Percentiles rank a stretch among this genome's conserved stretches.
phyloP scores from a whole-genome alignment of 2,888 invertebrate genomes.

The Prenolepis imparis region DNA sequence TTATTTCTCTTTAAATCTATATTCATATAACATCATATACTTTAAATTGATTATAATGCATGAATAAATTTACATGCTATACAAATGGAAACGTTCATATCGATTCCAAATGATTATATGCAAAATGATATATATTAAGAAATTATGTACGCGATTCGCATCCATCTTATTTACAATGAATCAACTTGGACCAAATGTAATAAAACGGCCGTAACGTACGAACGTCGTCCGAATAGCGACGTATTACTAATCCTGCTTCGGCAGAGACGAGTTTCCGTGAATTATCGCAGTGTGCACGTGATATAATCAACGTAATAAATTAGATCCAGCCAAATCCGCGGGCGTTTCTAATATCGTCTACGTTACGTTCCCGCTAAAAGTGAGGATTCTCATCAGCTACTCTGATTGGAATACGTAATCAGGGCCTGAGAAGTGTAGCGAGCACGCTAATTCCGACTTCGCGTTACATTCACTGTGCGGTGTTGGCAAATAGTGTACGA shows the following conservation, averaged over 20 bases:
- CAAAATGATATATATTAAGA: conserved; percentile 15
- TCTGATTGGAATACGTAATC: conserved; percentile 75
- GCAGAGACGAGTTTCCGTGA: conserved; percentile 49
- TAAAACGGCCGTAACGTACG: conserved; percentile 23
- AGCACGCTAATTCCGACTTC: conserved; percentile 66
- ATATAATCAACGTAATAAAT: conserved; percentile 58
- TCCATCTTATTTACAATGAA: conserved; percentile 30
- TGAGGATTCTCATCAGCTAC: conserved; percentile 71
- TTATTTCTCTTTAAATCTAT: neutral
- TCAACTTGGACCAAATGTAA: conserved; percentile 40
- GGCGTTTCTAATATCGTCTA: conserved; percentile 57
- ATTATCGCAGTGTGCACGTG: conserved; percentile 46
- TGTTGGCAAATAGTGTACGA: conserved; percentile 40
- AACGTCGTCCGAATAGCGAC: conserved; percentile 33
- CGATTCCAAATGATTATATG: conserved; percentile 21
- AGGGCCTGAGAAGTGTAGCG: conserved; percentile 65
- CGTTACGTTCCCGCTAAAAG: conserved; percentile 64
- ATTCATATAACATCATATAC: neutral
- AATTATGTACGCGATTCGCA: conserved; percentile 9
- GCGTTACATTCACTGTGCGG: conserved; percentile 51
- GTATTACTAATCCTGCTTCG: conserved; percentile 36
- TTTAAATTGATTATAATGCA: neutral
- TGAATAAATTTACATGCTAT: neutral
- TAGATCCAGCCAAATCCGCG: conserved; percentile 62
- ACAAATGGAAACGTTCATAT: neutral